Evolutionary conservation across 2,797 vertebrate genomes (phyloP), one percentile per base, ranked within the genome.

Genomic region (Tragopan temminckii): DNA sequence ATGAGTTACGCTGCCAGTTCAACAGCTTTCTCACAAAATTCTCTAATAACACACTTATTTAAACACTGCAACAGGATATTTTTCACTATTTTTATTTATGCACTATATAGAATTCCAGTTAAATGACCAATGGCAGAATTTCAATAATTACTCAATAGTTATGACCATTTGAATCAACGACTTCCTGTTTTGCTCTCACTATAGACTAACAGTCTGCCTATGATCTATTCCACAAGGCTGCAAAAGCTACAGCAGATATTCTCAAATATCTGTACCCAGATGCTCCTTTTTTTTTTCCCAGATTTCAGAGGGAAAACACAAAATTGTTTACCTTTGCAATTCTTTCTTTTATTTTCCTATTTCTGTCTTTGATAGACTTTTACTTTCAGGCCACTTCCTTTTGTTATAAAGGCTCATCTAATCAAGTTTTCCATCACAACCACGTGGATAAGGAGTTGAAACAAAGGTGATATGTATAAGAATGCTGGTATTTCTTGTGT

Each of bases 101-200:
- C 74, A 80, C 19, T 3, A 46, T 33, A 40, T 29, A 93, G 50
- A 88, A 94, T 88, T 90, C 78, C 92, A 89, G 36, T 55, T 69
- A 92, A 95, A 87, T 29, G 33, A 55, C 78, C 88, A 25, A 10
- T 27, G 82, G 93, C 95, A 95, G 88, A 61, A 67, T 89, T 92
- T 94, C 76, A 31, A 52, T 69, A 90, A 88, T 96, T 78, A 87
- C 66, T 96, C 91, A 96, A 80, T 85, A 93, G 85, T 94, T 87
- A 48, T 91, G 89, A 94, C 94, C 91, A 91, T 97, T 81, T 90
- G 69, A 95, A 93, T 91, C 24, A 64, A 23, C 82, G 92, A 90
- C 89, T 96, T 97, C 91, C 95, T 97, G 93, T 87, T 97, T 95
- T 95, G 95, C 46, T 94, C 94, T 90, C 80, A 43, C 85, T 72